Conservation (phyloP, 2,888 invertebrate species). For the Molorchus minor region DNA sequence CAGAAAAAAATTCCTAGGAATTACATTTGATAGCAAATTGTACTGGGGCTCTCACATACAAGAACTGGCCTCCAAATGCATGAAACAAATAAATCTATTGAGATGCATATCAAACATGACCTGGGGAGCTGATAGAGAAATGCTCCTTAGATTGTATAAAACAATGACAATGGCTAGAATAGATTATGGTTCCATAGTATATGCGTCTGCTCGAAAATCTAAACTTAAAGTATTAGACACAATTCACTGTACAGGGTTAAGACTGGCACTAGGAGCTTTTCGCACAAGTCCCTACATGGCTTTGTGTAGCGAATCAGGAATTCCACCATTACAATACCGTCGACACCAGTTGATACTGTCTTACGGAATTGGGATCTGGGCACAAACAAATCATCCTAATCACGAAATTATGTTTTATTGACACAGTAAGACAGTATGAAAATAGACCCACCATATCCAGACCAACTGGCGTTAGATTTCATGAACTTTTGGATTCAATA, state of each 20-base stretch:
- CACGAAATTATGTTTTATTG: background rate
- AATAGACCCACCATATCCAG: background rate
- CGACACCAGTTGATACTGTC: background rate
- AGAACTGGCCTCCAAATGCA: background rate
- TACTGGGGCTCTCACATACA: too few relatives aligned
- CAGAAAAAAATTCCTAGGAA: too few relatives aligned
- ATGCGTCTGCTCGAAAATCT: too few relatives aligned
- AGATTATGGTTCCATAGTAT: too few relatives aligned
- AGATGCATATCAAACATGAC: background rate
- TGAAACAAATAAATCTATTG: background rate
- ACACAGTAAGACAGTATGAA: background rate
- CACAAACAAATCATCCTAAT: background rate
- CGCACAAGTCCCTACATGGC: background rate
- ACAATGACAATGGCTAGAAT: background rate
- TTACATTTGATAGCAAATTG: too few relatives aligned
- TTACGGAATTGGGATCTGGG: background rate
- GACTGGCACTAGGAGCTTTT: background rate
- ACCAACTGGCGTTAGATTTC: background rate
- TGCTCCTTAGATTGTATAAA: background rate
- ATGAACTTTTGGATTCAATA: background rate
- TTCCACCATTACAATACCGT: background rate
- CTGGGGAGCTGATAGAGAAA: background rate
- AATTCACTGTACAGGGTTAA: background rate
- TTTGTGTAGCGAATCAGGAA: background rate
- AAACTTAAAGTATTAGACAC: too few relatives aligned